These are phyloP conservation scores for Crocuta crocuta DNA, from an alignment of 2,113 vertebrate species.

Conservation along the genomic window DNA sequence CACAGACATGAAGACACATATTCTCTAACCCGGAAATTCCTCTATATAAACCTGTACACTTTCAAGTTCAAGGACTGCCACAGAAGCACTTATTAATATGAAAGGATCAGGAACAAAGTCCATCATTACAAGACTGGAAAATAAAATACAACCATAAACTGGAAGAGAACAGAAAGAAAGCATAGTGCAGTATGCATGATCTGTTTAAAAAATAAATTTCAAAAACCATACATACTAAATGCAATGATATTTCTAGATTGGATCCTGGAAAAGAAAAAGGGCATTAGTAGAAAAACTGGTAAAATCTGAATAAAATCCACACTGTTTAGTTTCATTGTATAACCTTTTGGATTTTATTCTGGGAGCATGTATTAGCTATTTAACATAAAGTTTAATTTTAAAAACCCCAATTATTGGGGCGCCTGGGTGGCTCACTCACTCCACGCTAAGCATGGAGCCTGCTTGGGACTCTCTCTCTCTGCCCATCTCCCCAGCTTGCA, in stretches of 20 bases:
- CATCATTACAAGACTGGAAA: not conserved
- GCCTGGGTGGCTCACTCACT: no score
- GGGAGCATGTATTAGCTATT: not conserved
- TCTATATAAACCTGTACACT: not conserved
- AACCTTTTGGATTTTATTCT: not conserved
- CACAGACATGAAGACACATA: not conserved
- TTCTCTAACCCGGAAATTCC: not conserved
- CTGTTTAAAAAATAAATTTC: constrained; percentile 18
- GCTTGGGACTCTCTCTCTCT: no score
- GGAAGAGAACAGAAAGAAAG: not conserved
- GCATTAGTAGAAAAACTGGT: not conserved
- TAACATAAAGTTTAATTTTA: not conserved
- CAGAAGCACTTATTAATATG: not conserved
- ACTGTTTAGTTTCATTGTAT: not conserved
- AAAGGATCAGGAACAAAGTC: not conserved
- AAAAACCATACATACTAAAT: not conserved
- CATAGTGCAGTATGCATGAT: not conserved
- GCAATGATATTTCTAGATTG: not conserved
- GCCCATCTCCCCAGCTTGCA: no score
- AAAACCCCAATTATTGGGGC: not conserved
- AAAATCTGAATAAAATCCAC: not conserved
- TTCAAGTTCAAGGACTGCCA: not conserved
- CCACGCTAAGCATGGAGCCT: no score
- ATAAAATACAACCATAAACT: constrained; percentile 27
- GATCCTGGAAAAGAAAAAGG: not conserved